Percentiles rank a stretch among this genome's conserved stretches.
Conservation (phyloP, 2,113 vertebrate genomes). For the Malurus elegans region DNA sequence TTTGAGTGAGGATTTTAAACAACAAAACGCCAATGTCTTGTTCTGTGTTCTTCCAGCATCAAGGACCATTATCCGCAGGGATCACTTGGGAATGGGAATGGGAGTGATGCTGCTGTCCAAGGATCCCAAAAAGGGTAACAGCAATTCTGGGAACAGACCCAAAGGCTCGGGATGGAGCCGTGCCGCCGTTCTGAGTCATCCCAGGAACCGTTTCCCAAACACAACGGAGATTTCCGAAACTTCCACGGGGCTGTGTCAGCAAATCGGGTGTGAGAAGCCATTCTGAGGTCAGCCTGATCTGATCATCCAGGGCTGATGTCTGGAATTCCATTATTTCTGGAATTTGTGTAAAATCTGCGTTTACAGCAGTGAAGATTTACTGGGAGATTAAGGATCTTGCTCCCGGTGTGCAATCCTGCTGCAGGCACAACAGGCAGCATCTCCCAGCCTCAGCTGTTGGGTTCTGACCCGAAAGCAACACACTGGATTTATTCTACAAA, state of each 20-base stretch:
- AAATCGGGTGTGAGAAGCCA: fast-evolving
- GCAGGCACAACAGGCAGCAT: background rate
- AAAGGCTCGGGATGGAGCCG: background rate
- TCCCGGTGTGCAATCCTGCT: background rate
- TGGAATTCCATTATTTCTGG: background rate
- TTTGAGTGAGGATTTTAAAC: background rate
- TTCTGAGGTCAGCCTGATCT: background rate
- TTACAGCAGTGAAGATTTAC: background rate
- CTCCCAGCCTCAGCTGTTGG: background rate
- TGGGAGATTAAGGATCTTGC: background rate
- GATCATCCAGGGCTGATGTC: background rate
- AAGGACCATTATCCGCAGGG: background rate
- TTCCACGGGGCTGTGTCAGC: background rate
- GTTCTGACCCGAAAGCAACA: background rate
- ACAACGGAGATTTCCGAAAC: background rate
- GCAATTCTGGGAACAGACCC: background rate
- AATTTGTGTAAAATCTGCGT: background rate
- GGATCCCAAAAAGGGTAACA: background rate
- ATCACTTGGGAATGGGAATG: background rate
- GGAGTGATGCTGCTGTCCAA: background rate
- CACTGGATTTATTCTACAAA: background rate
- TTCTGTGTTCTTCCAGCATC: background rate
- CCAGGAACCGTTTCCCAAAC: background rate
- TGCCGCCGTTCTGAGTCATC: background rate
- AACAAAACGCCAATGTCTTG: fast-evolving